Evolutionary conservation across 2,888 invertebrate genomes (phyloP).

Genomic region (Eristalis arbustorum): DNA sequence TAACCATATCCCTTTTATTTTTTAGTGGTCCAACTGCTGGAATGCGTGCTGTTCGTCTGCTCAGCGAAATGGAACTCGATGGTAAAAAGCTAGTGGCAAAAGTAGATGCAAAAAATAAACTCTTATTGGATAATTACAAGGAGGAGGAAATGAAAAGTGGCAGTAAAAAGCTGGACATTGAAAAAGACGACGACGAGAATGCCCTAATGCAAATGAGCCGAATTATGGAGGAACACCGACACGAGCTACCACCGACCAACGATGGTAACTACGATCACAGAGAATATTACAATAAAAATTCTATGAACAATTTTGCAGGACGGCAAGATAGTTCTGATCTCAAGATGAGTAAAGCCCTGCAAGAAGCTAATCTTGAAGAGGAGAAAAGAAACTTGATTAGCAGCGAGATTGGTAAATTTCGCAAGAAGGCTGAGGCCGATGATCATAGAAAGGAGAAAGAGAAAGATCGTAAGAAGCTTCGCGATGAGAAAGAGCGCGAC

Average conservation of each 20-base stretch:
- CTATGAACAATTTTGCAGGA: slow-evolving; percentile 54
- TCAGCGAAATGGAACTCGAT: slow-evolving; percentile 95
- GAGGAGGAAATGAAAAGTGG: slow-evolving; percentile 85
- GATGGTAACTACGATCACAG: slow-evolving; percentile 58
- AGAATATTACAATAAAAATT: slow-evolving; percentile 42
- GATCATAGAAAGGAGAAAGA: slow-evolving; percentile 81
- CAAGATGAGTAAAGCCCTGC: slow-evolving; percentile 83
- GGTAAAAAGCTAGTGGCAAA: slow-evolving; percentile 97
- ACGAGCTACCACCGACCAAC: slow-evolving; percentile 73
- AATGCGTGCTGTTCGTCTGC: slow-evolving; percentile 93
- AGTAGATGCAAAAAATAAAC: slow-evolving; percentile 98
- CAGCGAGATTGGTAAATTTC: slow-evolving; percentile 98
- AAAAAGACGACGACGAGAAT: slow-evolving; percentile 83
- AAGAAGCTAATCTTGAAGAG: slow-evolving; percentile 95
- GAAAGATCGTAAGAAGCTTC: slow-evolving; percentile 80
- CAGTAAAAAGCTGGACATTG: slow-evolving; percentile 82
- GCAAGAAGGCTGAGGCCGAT: slow-evolving; percentile 88
- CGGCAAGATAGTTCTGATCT: slow-evolving; percentile 75
- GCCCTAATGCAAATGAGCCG: slow-evolving; percentile 89
- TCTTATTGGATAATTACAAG: slow-evolving; percentile 95
- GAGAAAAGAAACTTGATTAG: slow-evolving; percentile 98
- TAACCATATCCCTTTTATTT: slow-evolving; percentile 15
- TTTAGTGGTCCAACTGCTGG: slow-evolving; percentile 93
- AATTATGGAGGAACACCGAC: slow-evolving; percentile 89
- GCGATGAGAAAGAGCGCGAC: slow-evolving; percentile 77